Conservation (phyloP, 2,113 vertebrate species). For the Hippocampus zosterae region DNA sequence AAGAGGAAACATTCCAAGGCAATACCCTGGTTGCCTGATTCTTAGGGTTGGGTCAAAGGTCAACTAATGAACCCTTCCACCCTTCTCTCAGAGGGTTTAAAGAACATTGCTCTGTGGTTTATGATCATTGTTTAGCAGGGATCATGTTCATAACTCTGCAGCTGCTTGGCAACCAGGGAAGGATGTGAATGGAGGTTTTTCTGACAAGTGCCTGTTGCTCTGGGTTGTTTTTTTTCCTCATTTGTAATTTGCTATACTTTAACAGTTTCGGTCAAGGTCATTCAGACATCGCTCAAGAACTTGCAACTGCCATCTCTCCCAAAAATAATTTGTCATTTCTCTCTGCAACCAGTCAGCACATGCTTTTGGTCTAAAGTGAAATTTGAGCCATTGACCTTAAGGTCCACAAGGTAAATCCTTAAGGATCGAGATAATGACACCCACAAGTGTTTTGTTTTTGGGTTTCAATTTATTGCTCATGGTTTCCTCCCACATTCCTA, state of each 20-base stretch:
- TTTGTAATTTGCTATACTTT: not conserved
- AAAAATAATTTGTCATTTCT: no score
- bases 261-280: not conserved
- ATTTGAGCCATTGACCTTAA: no score
- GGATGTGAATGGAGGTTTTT: not conserved
- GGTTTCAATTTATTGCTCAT: no score
- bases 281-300: no score
- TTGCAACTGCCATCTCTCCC: no score
- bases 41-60: constrained; percentile 52
- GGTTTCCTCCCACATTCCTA: no score
- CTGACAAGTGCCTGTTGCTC: not conserved
- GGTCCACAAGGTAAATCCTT: no score
- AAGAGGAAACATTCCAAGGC: constrained; percentile 60
- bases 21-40: constrained; percentile 61
- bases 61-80: constrained; percentile 56
- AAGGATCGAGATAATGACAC: no score
- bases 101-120: constrained; percentile 11
- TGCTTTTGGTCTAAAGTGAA: no score
- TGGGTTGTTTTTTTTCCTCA: not conserved
- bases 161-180: constrained; percentile 10
- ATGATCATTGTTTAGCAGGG: constrained; percentile 3
- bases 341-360: no score
- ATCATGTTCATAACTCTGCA: constrained; percentile 15
- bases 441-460: no score
- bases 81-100: constrained; percentile 28